Conservation (phyloP, 2,797 vertebrate genomes). For the Aythya fuligula region DNA sequence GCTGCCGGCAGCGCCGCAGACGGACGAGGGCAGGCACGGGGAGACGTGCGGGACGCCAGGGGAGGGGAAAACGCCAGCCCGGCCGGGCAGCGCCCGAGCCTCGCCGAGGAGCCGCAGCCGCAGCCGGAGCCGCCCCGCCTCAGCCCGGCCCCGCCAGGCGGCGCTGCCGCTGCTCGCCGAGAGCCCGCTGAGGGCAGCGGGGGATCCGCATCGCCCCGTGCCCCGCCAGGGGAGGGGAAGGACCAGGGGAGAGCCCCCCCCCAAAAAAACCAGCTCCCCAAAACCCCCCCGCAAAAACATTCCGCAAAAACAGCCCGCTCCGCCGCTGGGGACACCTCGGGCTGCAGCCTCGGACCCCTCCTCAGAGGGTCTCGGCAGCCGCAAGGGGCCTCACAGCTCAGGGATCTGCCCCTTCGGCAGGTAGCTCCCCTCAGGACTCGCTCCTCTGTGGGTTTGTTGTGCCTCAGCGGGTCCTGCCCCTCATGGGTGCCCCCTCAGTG, state of each 20-base stretch:
- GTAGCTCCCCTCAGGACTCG: too few species aligned
- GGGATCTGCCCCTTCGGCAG: background rate
- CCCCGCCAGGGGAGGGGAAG: too few species aligned
- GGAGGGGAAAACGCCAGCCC: background rate
- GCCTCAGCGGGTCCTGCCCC: background rate
- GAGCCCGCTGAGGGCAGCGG: too few species aligned
- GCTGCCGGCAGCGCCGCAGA: conserved; percentile 78
- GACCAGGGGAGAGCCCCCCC: too few species aligned
- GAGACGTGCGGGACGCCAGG: background rate
- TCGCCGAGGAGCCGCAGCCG: too few species aligned
- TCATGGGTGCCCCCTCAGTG: background rate
- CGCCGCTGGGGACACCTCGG: background rate
- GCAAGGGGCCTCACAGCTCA: background rate
- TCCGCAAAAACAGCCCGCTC: too few species aligned
- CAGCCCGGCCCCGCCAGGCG: background rate
- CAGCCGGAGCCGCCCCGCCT: background rate
- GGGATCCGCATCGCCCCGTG: background rate
- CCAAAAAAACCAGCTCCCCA: too few species aligned
- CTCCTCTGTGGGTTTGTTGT: background rate
- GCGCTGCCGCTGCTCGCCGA: too few species aligned
- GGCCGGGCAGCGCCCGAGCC: too few species aligned
- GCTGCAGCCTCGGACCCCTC: background rate
- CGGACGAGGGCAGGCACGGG: conserved; percentile 64
- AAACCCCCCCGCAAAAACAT: too few species aligned
- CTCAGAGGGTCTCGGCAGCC: background rate